These are phyloP conservation scores for Epistrophella euchroma DNA, from an alignment of 2,888 invertebrate genomes.

Conservation along the genomic window DNA sequence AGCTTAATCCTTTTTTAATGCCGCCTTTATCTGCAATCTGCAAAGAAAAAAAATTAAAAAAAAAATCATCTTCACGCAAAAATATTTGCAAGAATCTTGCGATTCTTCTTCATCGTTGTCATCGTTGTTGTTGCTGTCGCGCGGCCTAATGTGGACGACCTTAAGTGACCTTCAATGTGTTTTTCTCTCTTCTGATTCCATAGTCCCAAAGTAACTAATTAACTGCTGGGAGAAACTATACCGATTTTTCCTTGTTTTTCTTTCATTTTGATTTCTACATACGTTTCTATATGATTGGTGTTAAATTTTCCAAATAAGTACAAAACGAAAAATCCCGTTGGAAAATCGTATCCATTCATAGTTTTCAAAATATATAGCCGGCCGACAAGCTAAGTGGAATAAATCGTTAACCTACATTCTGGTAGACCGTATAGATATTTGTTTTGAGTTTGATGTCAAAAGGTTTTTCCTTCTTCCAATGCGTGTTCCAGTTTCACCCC, in stretches of 20 bases:
- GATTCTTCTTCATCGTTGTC: constrained; percentile 44
- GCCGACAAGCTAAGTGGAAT: not conserved
- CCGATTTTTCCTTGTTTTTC: constrained; percentile 4
- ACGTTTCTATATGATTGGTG: constrained; percentile 20
- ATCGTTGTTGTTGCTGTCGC: constrained; percentile 41
- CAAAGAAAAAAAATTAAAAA: constrained; percentile 15
- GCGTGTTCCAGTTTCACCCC: constrained; percentile 49
- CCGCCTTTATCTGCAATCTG: constrained; percentile 59
- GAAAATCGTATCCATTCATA: constrained; percentile 24
- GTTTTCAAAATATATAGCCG: not conserved
- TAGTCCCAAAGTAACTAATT: not conserved
- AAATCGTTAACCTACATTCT: not conserved
- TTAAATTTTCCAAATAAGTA: constrained; percentile 47
- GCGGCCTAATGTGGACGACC: constrained; percentile 75
- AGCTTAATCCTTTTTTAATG: constrained; percentile 37
- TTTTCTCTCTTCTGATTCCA: constrained; percentile 40
- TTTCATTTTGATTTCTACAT: constrained; percentile 1
- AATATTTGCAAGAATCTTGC: constrained; percentile 54
- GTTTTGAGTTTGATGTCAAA: constrained; percentile 64
- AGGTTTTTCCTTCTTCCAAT: not conserved
- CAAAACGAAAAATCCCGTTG: constrained; percentile 49
- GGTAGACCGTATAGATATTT: not conserved
- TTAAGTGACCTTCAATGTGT: constrained; percentile 78
- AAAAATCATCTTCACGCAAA: constrained; percentile 41
- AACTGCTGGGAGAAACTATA: constrained; percentile 1